Percentiles rank a stretch among this genome's conserved stretches.
These are phyloP conservation scores for Mastigias papua DNA, from an alignment of 30 jellyfish, hydroid and myxozoan genomes.

Conservation along the genomic window DNA sequence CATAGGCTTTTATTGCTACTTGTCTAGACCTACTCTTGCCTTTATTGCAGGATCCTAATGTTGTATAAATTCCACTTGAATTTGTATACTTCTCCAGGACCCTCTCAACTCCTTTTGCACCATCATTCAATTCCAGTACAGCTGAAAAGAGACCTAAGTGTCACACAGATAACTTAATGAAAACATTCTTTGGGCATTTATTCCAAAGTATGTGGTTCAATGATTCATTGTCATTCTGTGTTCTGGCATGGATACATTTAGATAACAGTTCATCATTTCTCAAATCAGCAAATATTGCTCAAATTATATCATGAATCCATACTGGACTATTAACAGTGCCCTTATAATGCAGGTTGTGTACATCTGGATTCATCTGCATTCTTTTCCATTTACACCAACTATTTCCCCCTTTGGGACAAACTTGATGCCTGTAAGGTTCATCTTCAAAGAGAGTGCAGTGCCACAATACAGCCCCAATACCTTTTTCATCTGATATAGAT, in stretches of 20 bases:
- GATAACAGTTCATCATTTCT: conserved; percentile 27
- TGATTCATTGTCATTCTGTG: conserved; percentile 10
- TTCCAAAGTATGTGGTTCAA: conserved; percentile 13
- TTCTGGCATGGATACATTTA: conserved; percentile 50
- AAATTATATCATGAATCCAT: conserved; percentile 43
- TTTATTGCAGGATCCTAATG: neutral
- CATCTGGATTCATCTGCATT: neutral
- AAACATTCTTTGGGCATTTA: conserved; percentile 32
- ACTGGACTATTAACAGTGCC: conserved; percentile 7
- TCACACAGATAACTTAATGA: neutral
- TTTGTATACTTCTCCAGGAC: neutral
- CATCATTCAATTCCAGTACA: neutral
- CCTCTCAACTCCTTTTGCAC: neutral
- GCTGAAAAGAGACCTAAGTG: neutral
- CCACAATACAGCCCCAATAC: conserved; percentile 62
- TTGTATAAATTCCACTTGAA: neutral
- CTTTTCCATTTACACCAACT: conserved; percentile 61
- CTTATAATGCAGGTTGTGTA: neutral
- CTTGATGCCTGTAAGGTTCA: conserved; percentile 18
- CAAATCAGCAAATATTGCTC: conserved; percentile 18
- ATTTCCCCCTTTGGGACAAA: conserved; percentile 48
- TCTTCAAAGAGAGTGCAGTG: conserved; percentile 55
- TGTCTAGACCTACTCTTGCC: neutral
- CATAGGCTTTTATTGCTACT: neutral
- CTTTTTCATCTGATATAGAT: conserved; percentile 59